A percentile compares a stretch with the other conserved stretches of the same genome.
These are phyloP conservation scores for Myzus persicae DNA, from an alignment of 1,140 invertebrate genomes.

Conservation along the genomic window DNA sequence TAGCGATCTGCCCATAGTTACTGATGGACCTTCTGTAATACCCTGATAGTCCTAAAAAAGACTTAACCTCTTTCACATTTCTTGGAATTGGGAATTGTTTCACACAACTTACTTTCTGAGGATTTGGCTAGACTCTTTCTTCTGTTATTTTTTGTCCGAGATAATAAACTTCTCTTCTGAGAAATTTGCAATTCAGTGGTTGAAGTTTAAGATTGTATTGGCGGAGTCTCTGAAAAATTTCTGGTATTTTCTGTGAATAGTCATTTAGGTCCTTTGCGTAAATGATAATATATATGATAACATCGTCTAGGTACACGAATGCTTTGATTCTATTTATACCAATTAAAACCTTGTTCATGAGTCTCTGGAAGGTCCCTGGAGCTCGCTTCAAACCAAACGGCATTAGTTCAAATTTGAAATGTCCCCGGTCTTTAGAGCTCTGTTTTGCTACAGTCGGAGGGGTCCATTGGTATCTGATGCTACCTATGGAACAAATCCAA, in stretches of 20 bases:
- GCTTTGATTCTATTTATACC: neutral
- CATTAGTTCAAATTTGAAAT: neutral
- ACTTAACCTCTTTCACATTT: constrained; percentile 62
- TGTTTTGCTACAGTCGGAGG: neutral
- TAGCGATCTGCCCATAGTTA: constrained; percentile 60
- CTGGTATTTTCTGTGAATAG: neutral
- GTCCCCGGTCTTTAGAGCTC: neutral
- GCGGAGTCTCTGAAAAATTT: neutral
- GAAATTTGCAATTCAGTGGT: constrained; percentile 20
- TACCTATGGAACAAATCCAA: neutral
- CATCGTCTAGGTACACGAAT: constrained; percentile 14
- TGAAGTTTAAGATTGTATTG: constrained; percentile 10
- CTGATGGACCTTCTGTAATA: constrained; percentile 65
- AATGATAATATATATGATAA: neutral
- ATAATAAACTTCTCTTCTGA: neutral
- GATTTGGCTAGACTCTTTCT: neutral
- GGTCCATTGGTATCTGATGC: neutral
- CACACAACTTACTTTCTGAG: neutral
- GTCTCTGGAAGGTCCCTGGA: no score
- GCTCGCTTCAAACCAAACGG: no score
- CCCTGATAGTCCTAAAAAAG: constrained; percentile 63
- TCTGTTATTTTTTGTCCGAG: constrained; percentile 3
- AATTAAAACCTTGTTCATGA: no score
- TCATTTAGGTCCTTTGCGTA: neutral
- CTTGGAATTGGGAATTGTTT: constrained; percentile 46